Evolutionary conservation across 2,113 vertebrate species (phyloP).

Genomic region (Cyanistes caeruleus): DNA sequence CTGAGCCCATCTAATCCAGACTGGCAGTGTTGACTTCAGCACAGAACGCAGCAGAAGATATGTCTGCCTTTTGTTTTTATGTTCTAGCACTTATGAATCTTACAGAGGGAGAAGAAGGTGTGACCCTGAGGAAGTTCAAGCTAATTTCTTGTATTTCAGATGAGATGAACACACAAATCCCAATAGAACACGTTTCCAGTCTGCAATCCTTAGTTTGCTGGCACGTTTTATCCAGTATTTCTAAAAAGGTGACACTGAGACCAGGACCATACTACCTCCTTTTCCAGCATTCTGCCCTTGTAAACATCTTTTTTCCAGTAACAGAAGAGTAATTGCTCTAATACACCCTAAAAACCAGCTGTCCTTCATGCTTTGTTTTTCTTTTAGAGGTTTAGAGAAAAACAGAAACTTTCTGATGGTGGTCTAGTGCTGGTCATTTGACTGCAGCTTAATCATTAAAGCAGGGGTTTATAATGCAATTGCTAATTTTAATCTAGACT

Average conservation of each 20-base stretch:
- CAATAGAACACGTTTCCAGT: background rate
- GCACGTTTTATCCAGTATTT: background rate
- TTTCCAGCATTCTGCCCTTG: background rate
- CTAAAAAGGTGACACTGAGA: background rate
- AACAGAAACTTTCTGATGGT: background rate
- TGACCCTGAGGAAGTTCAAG: background rate
- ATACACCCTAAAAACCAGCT: background rate
- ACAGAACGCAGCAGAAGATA: background rate
- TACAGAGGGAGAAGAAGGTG: background rate
- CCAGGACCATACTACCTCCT: background rate
- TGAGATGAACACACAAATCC: background rate
- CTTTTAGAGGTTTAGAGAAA: background rate
- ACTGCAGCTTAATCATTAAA: background rate
- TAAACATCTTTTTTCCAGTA: background rate
- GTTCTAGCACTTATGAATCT: background rate
- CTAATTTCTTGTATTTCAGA: background rate
- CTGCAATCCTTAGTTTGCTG: background rate
- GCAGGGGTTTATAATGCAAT: background rate
- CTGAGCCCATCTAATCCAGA: background rate
- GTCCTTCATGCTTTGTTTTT: background rate
- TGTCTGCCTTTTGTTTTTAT: background rate
- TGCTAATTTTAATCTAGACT: background rate
- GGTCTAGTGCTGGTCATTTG: background rate
- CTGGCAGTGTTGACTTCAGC: background rate
- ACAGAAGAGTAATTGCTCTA: background rate